Evolutionary conservation across 30 jellyfish, hydroid and myxozoan genomes (phyloP).

Genomic region (Pseudorhiza aurosa): DNA sequence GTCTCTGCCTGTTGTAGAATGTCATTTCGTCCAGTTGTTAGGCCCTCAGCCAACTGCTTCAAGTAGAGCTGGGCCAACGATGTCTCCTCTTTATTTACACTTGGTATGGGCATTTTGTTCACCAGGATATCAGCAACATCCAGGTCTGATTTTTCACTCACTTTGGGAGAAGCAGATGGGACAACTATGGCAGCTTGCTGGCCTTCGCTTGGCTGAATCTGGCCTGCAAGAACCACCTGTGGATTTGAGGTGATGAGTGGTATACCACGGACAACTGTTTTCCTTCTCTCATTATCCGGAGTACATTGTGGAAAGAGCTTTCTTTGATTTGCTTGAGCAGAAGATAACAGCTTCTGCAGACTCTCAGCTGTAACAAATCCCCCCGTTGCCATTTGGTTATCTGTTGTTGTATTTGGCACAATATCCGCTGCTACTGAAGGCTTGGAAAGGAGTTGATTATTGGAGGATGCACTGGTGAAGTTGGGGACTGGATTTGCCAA

Average conservation of each 20-base stretch:
- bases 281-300: conserved; percentile 37
- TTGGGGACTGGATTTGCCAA: conserved; percentile 5
- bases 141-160: conserved; percentile 86
- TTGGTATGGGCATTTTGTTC: conserved; percentile 97
- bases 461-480: conserved; percentile 10
- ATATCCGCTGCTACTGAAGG: neutral
- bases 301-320: conserved; percentile 13
- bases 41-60: conserved; percentile 78
- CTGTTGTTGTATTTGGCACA: neutral
- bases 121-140: conserved; percentile 97
- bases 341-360: conserved; percentile 39
- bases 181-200: conserved; percentile 48
- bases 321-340: conserved; percentile 42
- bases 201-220: conserved; percentile 28
- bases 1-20: conserved; percentile 36
- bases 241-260: conserved; percentile 17
- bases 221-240: conserved; percentile 51
- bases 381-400: conserved; percentile 9
- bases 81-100: conserved; percentile 83
- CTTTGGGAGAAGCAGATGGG: conserved; percentile 54
- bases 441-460: conserved; percentile 6
- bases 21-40: conserved; percentile 52
- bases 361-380: conserved; percentile 42
- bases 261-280: conserved; percentile 56
- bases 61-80: conserved; percentile 78